Percentiles rank a stretch among this genome's conserved stretches.
Evolutionary conservation across 64 coral and sea anemone genomes (phyloP).

Genomic region (Stylophora pistillata): DNA sequence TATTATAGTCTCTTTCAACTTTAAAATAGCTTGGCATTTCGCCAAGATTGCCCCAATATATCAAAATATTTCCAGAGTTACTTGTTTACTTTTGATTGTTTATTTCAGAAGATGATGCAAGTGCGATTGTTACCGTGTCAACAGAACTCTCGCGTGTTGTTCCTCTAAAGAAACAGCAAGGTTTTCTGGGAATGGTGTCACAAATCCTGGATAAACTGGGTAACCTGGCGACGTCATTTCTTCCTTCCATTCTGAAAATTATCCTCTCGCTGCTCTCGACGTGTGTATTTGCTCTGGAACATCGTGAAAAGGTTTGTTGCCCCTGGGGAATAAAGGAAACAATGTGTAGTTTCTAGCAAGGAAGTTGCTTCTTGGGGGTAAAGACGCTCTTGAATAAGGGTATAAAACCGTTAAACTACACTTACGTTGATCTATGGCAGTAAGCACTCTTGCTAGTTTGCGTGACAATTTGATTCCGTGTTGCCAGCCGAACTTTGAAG

Average conservation of each 20-base stretch:
- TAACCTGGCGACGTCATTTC: slow-evolving; percentile 31
- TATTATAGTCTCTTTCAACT: no score
- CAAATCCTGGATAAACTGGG: slow-evolving; percentile 77
- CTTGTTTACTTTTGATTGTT: not conserved
- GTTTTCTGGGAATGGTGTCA: slow-evolving; percentile 83
- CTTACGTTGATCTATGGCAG: no score
- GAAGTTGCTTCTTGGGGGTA: no score
- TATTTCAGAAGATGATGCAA: slow-evolving; percentile 11
- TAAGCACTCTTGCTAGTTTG: no score
- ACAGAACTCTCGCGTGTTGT: slow-evolving; percentile 72
- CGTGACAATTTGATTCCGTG: no score
- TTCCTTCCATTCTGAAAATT: slow-evolving; percentile 79
- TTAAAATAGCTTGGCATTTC: no score
- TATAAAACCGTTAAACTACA: no score
- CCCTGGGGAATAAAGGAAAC: not conserved
- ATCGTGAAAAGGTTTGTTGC: slow-evolving; percentile 65
- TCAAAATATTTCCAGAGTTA: no score
- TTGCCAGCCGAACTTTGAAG: no score
- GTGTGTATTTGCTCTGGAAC: slow-evolving; percentile 75
- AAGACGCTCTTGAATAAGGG: no score
- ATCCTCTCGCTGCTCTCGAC: slow-evolving; percentile 68
- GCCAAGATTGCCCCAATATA: no score
- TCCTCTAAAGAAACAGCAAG: slow-evolving; percentile 85
- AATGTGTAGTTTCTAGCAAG: no score
- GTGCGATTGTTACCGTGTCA: not conserved